These are phyloP conservation scores for Idaea dimidiata DNA, from an alignment of 2,888 invertebrate species.

Conservation along the genomic window DNA sequence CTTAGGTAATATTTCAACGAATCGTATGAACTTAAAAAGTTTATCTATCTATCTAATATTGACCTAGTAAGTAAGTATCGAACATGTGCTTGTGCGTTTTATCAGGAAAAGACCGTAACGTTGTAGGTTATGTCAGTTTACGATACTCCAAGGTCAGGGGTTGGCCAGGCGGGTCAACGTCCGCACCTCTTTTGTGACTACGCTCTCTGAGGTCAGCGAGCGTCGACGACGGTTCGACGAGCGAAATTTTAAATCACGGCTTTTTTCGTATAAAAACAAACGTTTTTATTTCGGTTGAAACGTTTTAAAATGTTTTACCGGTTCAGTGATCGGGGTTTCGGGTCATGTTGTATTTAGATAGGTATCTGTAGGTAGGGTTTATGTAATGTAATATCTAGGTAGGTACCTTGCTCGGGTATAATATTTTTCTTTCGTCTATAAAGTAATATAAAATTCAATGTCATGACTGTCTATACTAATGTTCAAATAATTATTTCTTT, in stretches of 20 bases:
- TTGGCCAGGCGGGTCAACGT: constrained; percentile 74
- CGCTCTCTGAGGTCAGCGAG: constrained; percentile 62
- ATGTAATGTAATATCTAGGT: too few species aligned
- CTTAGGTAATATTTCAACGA: too few species aligned
- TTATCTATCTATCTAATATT: background rate
- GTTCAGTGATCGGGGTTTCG: constrained; percentile 3
- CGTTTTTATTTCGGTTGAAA: constrained; percentile 22
- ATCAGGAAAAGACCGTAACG: constrained; percentile 59
- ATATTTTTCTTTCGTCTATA: too few species aligned
- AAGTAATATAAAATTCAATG: too few species aligned
- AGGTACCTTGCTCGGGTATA: too few species aligned
- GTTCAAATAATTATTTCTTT: too few species aligned
- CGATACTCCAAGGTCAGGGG: constrained; percentile 79
- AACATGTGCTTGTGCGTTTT: constrained; percentile 43
- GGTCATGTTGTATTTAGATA: background rate
- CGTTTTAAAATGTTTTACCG: constrained; percentile 5
- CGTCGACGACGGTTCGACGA: constrained; percentile 33
- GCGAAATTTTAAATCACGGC: constrained; percentile 34
- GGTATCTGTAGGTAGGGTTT: too few species aligned
- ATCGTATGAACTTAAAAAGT: too few species aligned
- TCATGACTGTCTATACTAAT: too few species aligned
- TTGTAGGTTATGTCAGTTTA: constrained; percentile 70
- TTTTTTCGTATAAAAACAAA: constrained; percentile 18
- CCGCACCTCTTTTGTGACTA: constrained; percentile 69
- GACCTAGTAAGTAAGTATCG: constrained; percentile 26